Conservation (phyloP, 2,113 vertebrate genomes). For the Chaenocephalus aceratus region DNA sequence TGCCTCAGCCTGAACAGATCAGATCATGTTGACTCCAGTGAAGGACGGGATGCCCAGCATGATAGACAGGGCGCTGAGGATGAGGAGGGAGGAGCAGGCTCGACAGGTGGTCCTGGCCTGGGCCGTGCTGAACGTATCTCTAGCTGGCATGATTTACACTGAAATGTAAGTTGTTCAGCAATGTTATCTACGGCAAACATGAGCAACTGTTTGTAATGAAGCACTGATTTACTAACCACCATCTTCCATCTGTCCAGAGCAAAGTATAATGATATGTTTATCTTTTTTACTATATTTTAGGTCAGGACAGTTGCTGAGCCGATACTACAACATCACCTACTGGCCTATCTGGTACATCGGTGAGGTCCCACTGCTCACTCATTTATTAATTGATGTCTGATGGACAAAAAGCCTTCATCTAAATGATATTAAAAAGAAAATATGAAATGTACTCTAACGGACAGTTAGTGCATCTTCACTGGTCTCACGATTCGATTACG, state of each 20-base stretch:
- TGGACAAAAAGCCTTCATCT: neutral
- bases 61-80: constrained; percentile 91
- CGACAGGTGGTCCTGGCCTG: constrained; percentile 92
- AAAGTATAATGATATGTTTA: neutral
- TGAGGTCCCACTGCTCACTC: constrained; percentile 75
- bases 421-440: neutral
- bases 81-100: constrained; percentile 91
- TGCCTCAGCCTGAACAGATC: constrained; percentile 26
- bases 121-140: constrained; percentile 92
- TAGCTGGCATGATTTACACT: constrained; percentile 96
- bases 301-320: constrained; percentile 92
- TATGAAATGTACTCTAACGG: neutral
- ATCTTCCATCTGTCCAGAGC: neutral
- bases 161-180: constrained; percentile 88
- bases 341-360: constrained; percentile 98
- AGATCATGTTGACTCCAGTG: constrained; percentile 80
- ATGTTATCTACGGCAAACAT: neutral
- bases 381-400: neutral
- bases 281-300: constrained; percentile 71
- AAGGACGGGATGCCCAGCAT: constrained; percentile 83
- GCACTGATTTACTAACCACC: neutral
- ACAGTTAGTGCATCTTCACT: no score
- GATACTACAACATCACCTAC: constrained; percentile 91
- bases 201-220: no score
- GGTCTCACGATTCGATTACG: no score